phyloP scores from a whole-genome alignment of 2,797 vertebrate species.

The Mormyrops attenuatus region DNA sequence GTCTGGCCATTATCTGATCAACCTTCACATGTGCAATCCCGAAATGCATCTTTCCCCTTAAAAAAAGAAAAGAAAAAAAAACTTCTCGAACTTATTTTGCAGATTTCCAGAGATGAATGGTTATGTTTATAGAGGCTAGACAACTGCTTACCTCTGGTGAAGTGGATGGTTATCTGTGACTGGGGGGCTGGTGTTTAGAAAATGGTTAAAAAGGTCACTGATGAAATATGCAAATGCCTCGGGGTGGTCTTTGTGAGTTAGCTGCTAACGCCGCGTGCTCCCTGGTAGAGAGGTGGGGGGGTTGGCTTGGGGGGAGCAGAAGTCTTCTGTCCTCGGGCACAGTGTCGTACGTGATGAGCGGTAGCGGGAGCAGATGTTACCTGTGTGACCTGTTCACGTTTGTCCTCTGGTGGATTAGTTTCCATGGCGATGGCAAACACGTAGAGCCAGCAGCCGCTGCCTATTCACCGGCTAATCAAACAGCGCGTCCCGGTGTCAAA shows the following conservation, averaged over 20 bases:
- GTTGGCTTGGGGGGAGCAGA: background rate
- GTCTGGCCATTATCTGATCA: conserved; percentile 14
- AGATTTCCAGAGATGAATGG: conserved; percentile 37
- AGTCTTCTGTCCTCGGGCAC: conserved; percentile 26
- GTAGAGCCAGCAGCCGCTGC: conserved; percentile 20
- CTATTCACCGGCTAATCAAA: conserved; percentile 55
- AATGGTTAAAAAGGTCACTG: conserved; percentile 44
- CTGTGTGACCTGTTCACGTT: conserved; percentile 48
- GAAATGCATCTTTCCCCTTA: background rate
- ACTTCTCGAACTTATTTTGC: background rate
- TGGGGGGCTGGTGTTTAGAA: conserved; percentile 45
- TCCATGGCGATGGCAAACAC: conserved; percentile 51
- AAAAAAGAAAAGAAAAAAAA: background rate
- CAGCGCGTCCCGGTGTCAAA: conserved; percentile 36
- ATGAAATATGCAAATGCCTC: conserved; percentile 45
- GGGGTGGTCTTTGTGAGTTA: conserved; percentile 27
- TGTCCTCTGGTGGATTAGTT: conserved; percentile 67
- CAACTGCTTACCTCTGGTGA: conserved; percentile 42
- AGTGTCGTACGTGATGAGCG: conserved; percentile 15
- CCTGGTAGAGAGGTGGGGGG: background rate
- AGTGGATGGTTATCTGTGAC: conserved; percentile 40
- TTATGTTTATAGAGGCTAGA: conserved; percentile 51
- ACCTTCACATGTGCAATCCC: background rate
- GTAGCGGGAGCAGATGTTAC: conserved; percentile 59
- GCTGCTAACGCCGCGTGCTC: conserved; percentile 18